Conservation (phyloP, 2,888 invertebrate genomes). For the Sphaerophoria rueppellii region DNA sequence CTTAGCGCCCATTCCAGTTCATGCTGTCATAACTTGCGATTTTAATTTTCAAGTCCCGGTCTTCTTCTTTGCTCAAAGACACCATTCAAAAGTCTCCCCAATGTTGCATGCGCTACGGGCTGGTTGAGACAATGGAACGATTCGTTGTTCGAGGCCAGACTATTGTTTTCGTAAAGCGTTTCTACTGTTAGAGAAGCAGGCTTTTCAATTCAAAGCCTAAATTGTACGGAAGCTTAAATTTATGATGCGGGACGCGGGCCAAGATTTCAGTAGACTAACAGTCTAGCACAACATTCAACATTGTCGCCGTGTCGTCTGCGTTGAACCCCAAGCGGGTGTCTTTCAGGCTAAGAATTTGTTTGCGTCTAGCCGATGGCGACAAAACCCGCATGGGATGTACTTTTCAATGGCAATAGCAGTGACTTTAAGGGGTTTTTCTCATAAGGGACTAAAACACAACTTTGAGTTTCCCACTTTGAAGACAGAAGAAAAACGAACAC, state of each 20-base stretch:
- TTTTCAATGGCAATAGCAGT: not conserved
- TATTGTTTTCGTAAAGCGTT: conserved; percentile 65
- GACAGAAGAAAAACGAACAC: not conserved
- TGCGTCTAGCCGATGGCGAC: conserved; percentile 64
- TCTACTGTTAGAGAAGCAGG: conserved; percentile 49
- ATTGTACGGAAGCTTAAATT: conserved; percentile 28
- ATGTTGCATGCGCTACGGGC: conserved; percentile 3
- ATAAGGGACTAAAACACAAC: conserved; percentile 22
- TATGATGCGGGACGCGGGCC: not conserved
- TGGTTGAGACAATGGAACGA: not conserved
- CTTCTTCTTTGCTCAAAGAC: no score
- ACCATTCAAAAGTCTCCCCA: conserved; percentile 38
- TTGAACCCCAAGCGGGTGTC: conserved; percentile 47
- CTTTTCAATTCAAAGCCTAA: conserved; percentile 57
- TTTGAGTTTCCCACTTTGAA: conserved; percentile 12
- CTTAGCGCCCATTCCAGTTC: no score
- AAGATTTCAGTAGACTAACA: not conserved
- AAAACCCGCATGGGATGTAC: not conserved
- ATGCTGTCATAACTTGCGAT: no score
- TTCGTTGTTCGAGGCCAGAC: conserved; percentile 41
- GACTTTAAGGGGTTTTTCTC: conserved; percentile 35
- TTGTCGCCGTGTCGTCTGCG: conserved; percentile 23
- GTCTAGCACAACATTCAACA: conserved; percentile 29
- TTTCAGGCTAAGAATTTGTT: conserved; percentile 36
- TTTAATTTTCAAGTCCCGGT: no score